Evolutionary conservation across 92 coral and sea anemone genomes (phyloP).

Genomic region (Actinostola sp.): DNA sequence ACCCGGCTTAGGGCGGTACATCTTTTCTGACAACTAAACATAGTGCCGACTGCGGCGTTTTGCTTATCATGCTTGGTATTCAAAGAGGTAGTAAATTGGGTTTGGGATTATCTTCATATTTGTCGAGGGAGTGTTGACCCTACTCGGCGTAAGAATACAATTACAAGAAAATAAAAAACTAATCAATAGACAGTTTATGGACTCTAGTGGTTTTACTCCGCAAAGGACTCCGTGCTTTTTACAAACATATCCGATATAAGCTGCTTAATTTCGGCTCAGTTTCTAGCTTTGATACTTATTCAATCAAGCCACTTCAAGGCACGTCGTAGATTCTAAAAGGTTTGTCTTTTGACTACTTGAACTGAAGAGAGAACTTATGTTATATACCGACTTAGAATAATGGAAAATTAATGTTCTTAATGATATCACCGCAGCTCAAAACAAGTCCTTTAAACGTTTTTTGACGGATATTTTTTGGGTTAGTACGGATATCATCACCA

Average conservation of each 20-base stretch:
- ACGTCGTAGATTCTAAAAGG: slow-evolving; percentile 32
- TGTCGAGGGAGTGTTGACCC: no score
- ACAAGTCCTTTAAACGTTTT: no score
- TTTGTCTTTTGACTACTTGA: slow-evolving; percentile 7
- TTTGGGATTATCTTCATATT: no score
- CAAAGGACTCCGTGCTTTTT: no score
- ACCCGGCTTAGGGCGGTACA: not conserved
- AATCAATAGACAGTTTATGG: no score
- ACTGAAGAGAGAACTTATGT: slow-evolving; percentile 14
- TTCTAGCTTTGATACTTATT: not conserved
- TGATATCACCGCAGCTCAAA: not conserved
- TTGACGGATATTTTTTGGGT: no score
- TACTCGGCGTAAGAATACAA: not conserved
- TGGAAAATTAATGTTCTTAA: not conserved
- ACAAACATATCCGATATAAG: not conserved
- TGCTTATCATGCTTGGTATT: no score
- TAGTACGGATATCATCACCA: no score
- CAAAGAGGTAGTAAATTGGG: no score
- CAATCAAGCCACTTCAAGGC: slow-evolving; percentile 21
- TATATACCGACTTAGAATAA: slow-evolving; percentile 6
- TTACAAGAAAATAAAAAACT: no score
- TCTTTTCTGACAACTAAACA: not conserved
- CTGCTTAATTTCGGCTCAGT: not conserved
- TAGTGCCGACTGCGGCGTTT: not conserved
- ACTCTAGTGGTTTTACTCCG: no score